Conservation (phyloP, 2,888 invertebrate species). For the Lasius platythorax region DNA sequence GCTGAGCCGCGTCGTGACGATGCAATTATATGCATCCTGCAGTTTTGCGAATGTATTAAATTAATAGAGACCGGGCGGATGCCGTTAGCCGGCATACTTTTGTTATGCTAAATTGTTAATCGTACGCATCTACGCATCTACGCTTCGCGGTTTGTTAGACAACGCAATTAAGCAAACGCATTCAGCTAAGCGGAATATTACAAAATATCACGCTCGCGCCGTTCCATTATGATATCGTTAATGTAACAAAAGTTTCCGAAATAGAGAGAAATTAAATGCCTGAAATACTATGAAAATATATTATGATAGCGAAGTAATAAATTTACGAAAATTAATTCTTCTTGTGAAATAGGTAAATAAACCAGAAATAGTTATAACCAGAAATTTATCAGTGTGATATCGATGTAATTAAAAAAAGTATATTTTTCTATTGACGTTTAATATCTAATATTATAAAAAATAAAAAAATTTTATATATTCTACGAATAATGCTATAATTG, state of each 20-base stretch:
- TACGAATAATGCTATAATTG: neutral
- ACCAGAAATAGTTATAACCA: neutral
- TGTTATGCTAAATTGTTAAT: constrained; percentile 52
- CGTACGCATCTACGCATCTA: constrained; percentile 17
- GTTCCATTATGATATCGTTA: constrained; percentile 17
- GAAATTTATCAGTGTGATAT: neutral
- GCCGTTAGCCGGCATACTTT: constrained; percentile 50
- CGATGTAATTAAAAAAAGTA: neutral
- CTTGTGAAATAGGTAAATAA: neutral
- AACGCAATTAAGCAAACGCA: constrained; percentile 30
- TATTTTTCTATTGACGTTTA: neutral
- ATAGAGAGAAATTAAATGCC: neutral
- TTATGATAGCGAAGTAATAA: neutral
- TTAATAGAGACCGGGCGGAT: constrained; percentile 19
- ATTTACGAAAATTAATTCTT: neutral
- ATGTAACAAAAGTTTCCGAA: constrained; percentile 12
- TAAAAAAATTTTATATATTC: neutral
- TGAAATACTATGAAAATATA: neutral
- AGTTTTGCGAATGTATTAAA: constrained; percentile 45
- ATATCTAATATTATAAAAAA: neutral
- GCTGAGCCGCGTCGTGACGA: constrained; percentile 19
- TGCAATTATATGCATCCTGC: constrained; percentile 42
- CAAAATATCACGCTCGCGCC: constrained; percentile 1
- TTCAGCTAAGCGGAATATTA: constrained; percentile 31
- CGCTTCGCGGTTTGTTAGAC: constrained; percentile 39